Evolutionary conservation across 2,797 vertebrate species (phyloP).

Genomic region (Malacoctenus gilli): DNA sequence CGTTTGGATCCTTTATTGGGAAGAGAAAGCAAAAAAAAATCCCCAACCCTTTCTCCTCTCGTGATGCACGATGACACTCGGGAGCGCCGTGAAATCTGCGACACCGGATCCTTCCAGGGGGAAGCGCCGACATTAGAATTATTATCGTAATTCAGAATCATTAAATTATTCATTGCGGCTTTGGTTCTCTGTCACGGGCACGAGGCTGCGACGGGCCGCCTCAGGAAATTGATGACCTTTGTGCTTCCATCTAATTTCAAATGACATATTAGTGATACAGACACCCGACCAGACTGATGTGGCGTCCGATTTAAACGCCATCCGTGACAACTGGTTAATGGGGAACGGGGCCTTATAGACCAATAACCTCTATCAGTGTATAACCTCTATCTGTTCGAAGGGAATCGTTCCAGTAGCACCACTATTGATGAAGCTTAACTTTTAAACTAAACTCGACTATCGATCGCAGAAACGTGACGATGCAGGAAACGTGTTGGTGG

Average conservation of each 20-base stretch:
- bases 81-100: conserved; percentile 39
- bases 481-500: no score
- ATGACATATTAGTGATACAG: conserved; percentile 30
- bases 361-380: conserved; percentile 8
- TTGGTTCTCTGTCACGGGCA: conserved; percentile 39
- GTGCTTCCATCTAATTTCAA: conserved; percentile 28
- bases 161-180: conserved; percentile 56
- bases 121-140: conserved; percentile 33
- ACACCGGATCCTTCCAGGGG: conserved; percentile 17
- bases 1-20: conserved; percentile 38
- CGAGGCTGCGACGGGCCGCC: conserved; percentile 37
- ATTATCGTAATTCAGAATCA: conserved; percentile 42
- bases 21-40: conserved; percentile 45
- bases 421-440: no score
- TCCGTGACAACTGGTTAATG: no score
- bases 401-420: no score
- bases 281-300: conserved; percentile 26
- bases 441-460: no score
- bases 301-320: conserved; percentile 33
- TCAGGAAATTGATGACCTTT: conserved; percentile 58
- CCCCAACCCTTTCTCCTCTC: no score
- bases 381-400: no score
- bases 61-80: conserved; percentile 41
- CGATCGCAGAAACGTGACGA: no score
- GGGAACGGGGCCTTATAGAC: background rate